A percentile compares a stretch with the other conserved stretches of the same genome.
These are phyloP conservation scores for Drosophila tanythrix DNA, from an alignment of 2,888 invertebrate species.

Conservation along the genomic window DNA sequence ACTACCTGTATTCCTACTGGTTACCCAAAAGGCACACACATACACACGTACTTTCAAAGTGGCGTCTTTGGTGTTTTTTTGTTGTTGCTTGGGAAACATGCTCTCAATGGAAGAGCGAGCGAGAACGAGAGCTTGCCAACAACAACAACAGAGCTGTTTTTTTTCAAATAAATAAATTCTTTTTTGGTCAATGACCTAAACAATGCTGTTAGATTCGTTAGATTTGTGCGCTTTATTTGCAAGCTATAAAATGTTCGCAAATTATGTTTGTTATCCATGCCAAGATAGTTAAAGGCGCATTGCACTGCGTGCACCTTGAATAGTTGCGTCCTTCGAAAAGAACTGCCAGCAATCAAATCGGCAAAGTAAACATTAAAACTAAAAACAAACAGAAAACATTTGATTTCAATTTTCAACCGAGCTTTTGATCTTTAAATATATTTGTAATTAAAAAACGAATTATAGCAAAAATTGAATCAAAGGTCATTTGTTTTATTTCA, in stretches of 20 bases:
- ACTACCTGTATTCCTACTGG: not conserved
- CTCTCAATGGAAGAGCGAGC: conserved; percentile 26
- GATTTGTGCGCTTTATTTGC: conserved; percentile 27
- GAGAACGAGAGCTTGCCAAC: conserved; percentile 21
- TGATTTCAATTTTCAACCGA: not conserved
- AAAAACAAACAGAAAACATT: not conserved
- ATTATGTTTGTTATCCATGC: conserved; percentile 45
- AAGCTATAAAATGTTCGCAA: conserved; percentile 35
- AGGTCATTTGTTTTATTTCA: not conserved
- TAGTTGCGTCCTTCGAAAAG: not conserved
- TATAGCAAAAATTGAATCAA: not conserved
- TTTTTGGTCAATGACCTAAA: conserved; percentile 80
- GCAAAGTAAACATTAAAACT: not conserved
- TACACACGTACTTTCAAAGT: conserved; percentile 37
- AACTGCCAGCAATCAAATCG: not conserved
- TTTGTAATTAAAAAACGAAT: not conserved
- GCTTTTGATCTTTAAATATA: not conserved
- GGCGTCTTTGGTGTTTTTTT: conserved; percentile 60
- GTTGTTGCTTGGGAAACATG: conserved; percentile 61
- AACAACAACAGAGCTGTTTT: conserved; percentile 2
- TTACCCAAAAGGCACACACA: conserved; percentile 11
- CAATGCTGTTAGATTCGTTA: conserved; percentile 43
- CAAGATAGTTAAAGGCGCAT: conserved; percentile 26
- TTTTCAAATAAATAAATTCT: conserved; percentile 60
- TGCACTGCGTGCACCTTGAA: not conserved